Conservation (phyloP, 1,140 invertebrate genomes). For the Brachionus koreanus region DNA sequence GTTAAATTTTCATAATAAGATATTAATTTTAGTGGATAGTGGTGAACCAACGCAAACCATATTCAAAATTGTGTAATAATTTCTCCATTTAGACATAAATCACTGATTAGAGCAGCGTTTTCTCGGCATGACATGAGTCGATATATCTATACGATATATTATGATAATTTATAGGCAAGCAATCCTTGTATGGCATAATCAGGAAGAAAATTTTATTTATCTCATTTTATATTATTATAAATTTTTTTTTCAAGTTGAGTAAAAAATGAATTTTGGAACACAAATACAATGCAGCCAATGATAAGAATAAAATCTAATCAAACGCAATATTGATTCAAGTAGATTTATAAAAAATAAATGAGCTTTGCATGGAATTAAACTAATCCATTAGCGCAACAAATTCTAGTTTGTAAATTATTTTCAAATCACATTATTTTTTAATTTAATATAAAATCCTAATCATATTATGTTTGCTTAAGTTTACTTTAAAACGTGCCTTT, state of each 20-base stretch:
- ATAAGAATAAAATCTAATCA: background rate
- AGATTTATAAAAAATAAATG: background rate
- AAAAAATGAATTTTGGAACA: background rate
- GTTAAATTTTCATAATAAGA: background rate
- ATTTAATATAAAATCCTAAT: background rate
- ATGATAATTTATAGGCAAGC: background rate
- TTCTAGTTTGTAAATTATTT: background rate
- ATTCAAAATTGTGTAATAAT: background rate
- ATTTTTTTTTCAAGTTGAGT: background rate
- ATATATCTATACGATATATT: background rate
- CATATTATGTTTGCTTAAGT: background rate
- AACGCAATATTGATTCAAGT: background rate
- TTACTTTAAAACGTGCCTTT: background rate
- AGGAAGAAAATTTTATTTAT: slow-evolving; percentile 23
- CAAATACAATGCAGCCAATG: background rate
- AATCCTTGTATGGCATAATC: background rate
- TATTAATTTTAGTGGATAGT: background rate
- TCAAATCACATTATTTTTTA: background rate
- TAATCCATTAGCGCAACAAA: background rate
- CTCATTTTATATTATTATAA: background rate
- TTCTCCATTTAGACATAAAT: background rate
- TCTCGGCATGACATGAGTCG: background rate
- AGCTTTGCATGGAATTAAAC: background rate
- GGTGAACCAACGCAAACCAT: background rate
- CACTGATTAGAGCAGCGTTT: background rate